phyloP scores from a whole-genome alignment of 2,797 vertebrate species.

The Botia kubotai region DNA sequence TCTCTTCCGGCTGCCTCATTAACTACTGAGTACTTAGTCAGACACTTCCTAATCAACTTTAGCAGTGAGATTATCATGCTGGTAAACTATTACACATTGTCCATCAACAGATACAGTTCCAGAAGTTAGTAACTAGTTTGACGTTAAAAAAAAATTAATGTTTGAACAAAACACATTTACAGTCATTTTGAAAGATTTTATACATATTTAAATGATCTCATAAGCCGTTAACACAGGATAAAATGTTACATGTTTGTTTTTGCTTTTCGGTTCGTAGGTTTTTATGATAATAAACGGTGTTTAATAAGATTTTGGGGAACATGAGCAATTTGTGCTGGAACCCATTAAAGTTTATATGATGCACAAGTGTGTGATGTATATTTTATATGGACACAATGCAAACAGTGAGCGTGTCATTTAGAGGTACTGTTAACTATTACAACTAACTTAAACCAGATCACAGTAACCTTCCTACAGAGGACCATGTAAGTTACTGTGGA shows the following conservation, averaged over 20 bases:
- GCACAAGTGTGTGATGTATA: neutral
- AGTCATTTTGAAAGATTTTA: conserved; percentile 61
- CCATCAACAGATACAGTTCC: conserved; percentile 28
- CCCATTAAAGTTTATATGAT: neutral
- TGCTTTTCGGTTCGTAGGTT: conserved; percentile 22
- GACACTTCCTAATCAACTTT: conserved; percentile 55
- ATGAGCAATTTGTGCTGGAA: conserved; percentile 7
- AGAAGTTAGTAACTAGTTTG: neutral
- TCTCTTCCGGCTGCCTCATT: conserved; percentile 65
- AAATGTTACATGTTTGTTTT: conserved; percentile 56
- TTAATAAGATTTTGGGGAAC: conserved; percentile 22
- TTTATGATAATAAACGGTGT: conserved; percentile 42
- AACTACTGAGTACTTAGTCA: conserved; percentile 62
- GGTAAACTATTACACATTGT: conserved; percentile 54
- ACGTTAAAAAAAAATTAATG: conserved; percentile 72
- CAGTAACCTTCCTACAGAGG: conserved; percentile 1
- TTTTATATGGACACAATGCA: conserved; percentile 12
- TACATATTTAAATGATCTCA: conserved; percentile 55
- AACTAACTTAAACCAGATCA: neutral
- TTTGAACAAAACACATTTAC: conserved; percentile 70
- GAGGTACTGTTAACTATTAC: neutral
- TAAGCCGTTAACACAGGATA: conserved; percentile 57
- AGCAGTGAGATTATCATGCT: conserved; percentile 56
- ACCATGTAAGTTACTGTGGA: neutral
- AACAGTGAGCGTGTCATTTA: neutral